A percentile compares a stretch with the other conserved stretches of the same genome.
Evolutionary conservation across 1,140 invertebrate species (phyloP).

Genomic region (Danaus melanippus): DNA sequence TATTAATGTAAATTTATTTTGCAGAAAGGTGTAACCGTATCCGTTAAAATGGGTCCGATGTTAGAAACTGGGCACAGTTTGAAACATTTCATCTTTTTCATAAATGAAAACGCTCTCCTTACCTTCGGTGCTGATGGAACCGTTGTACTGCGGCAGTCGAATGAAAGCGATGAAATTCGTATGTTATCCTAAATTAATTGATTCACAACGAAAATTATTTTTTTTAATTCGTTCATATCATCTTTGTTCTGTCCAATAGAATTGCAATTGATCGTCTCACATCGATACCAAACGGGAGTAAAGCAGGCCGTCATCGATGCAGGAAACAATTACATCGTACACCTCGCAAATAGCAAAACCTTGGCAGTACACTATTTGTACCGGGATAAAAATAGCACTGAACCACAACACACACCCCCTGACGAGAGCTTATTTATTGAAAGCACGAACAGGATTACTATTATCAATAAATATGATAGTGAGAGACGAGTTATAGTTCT

Average conservation of each 20-base stretch:
- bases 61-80: constrained; percentile 51
- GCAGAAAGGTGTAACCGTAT: constrained; percentile 57
- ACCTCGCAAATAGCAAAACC: constrained; percentile 32
- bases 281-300: constrained; percentile 52
- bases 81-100: constrained; percentile 38
- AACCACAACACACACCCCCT: constrained; percentile 24
- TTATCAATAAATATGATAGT: constrained; percentile 40
- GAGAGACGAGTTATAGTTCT: constrained; percentile 13
- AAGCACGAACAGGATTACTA: constrained; percentile 19
- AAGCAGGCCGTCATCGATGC: constrained; percentile 33
- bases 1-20: neutral
- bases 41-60: constrained; percentile 49
- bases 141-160: constrained; percentile 35
- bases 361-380: constrained; percentile 22
- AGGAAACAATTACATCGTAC: constrained; percentile 22
- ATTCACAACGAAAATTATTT: no score
- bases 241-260: constrained; percentile 27
- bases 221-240: no score
- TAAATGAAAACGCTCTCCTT: constrained; percentile 29
- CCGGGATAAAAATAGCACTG: constrained; percentile 5
- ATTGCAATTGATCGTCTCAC: constrained; percentile 39
- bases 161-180: constrained; percentile 33
- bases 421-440: constrained; percentile 21
- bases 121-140: constrained; percentile 48
- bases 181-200: no score